Conservation (phyloP, 2,888 invertebrate genomes). For the Platycheirus albimanus region DNA sequence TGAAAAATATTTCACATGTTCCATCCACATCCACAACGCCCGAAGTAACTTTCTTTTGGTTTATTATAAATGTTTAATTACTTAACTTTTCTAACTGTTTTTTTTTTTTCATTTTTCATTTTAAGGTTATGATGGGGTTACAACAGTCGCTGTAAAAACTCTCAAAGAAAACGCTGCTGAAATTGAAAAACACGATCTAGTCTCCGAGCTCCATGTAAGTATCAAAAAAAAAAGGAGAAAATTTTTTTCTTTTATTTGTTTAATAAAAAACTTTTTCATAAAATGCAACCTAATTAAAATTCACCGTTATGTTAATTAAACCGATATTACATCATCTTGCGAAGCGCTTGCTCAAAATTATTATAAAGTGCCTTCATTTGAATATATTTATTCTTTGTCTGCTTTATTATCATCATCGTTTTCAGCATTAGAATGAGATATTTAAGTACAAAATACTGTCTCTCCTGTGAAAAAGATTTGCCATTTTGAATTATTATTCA, state of each 20-base stretch:
- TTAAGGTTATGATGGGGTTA: conserved; percentile 86
- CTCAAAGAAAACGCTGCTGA: conserved; percentile 96
- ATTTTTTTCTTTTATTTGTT: not conserved
- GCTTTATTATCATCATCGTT: conserved; percentile 23
- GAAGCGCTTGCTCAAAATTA: conserved; percentile 15
- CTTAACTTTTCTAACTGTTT: conserved; percentile 16
- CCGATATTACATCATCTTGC: conserved; percentile 43
- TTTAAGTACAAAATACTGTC: not conserved
- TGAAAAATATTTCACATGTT: too few relatives aligned
- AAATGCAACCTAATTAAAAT: conserved; percentile 42
- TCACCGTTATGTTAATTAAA: conserved; percentile 58
- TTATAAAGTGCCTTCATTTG: conserved; percentile 50
- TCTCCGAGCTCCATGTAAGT: conserved; percentile 89
- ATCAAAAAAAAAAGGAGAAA: too few relatives aligned
- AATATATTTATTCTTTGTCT: conserved; percentile 58
- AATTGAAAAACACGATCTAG: conserved; percentile 92
- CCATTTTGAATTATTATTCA: conserved; percentile 24
- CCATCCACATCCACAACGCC: too few relatives aligned
- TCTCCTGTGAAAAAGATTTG: conserved; percentile 25
- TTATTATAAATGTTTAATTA: conserved; percentile 16
- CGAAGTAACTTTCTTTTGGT: too few relatives aligned
- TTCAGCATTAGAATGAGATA: conserved; percentile 9
- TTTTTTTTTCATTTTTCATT: conserved; percentile 33
- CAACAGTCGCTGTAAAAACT: conserved; percentile 96
- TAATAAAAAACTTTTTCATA: conserved; percentile 10